Percentiles rank a stretch among this genome's conserved stretches.
Conservation (phyloP, 2,797 vertebrate species). For the Pseudochaenichthys georgianus region DNA sequence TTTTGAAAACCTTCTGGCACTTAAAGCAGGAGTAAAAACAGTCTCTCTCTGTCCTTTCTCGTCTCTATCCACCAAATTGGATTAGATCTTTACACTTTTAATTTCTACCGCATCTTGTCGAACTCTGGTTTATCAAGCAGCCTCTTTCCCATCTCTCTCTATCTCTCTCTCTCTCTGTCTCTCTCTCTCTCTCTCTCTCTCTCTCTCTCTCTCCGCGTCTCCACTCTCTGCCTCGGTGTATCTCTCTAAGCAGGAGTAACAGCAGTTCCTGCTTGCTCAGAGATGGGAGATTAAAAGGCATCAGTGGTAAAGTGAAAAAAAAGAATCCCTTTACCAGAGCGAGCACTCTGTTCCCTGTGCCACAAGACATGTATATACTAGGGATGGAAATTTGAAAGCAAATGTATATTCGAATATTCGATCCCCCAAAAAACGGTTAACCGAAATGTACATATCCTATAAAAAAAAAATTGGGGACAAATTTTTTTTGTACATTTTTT, state of each 20-base stretch:
- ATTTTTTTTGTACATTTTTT: too few relatives aligned
- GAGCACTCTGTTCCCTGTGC: slow-evolving; percentile 51
- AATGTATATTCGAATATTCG: too few relatives aligned
- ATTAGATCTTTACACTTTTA: slow-evolving; percentile 13
- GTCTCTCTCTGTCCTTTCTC: slow-evolving; percentile 36
- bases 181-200: too few relatives aligned
- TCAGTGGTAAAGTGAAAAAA: slow-evolving; percentile 35
- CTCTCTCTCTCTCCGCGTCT: too few relatives aligned
- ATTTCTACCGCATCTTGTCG: slow-evolving; percentile 19
- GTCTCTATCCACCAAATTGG: slow-evolving; percentile 3
- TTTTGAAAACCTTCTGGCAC: slow-evolving; percentile 60
- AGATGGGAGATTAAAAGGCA: slow-evolving; percentile 62
- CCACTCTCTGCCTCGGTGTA: slow-evolving; percentile 5
- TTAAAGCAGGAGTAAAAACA: slow-evolving; percentile 29
- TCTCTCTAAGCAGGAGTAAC: slow-evolving; percentile 40
- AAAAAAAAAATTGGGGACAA: too few relatives aligned
- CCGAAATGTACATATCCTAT: too few relatives aligned
- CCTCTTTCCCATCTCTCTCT: slow-evolving; percentile 4
- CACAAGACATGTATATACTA: slow-evolving; percentile 47
- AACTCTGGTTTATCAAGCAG: slow-evolving; percentile 25
- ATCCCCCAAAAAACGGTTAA: too few relatives aligned
- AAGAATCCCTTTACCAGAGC: slow-evolving; percentile 17
- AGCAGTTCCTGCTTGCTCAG: slow-evolving; percentile 46
- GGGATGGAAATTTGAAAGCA: too few relatives aligned
- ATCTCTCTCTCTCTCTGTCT: not conserved